These are phyloP conservation scores for Palythoa heliodiscus DNA, from an alignment of 92 coral and sea anemone genomes.

Conservation along the genomic window DNA sequence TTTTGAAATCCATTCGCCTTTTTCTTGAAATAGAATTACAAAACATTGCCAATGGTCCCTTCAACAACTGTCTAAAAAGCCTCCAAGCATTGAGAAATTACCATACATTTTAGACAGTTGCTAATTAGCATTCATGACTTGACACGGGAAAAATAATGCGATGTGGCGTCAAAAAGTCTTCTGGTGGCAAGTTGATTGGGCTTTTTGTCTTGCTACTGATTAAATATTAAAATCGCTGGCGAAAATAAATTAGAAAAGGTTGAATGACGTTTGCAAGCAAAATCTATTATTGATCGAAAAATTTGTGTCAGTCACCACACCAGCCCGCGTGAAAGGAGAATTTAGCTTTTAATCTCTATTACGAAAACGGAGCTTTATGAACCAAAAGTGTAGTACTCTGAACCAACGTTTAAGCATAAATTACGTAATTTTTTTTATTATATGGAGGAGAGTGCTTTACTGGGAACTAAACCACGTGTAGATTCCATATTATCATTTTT, in stretches of 20 bases:
- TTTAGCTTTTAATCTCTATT: conserved; percentile 64
- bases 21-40: background rate
- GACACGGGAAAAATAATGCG: conserved; percentile 44
- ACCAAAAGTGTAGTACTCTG: background rate
- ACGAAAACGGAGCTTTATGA: background rate
- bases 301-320: conserved; percentile 60
- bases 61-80: conserved; percentile 15
- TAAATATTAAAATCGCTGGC: conserved; percentile 52
- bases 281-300: conserved; percentile 55
- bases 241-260: conserved; percentile 25
- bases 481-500: too few species aligned
- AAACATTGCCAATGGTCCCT: background rate
- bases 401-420: background rate
- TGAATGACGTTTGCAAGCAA: conserved; percentile 22
- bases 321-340: conserved; percentile 70
- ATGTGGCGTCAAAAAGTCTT: conserved; percentile 55
- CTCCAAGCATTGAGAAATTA: conserved; percentile 52
- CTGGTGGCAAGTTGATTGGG: conserved; percentile 38
- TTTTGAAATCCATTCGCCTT: background rate
- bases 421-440: too few species aligned
- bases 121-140: conserved; percentile 58
- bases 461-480: too few species aligned
- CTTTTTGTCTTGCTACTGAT: conserved; percentile 46
- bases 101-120: conserved; percentile 80
- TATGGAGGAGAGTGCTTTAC: too few species aligned